These are phyloP conservation scores for Panthera uncia DNA, from an alignment of 2,113 vertebrate genomes.

Conservation along the genomic window DNA sequence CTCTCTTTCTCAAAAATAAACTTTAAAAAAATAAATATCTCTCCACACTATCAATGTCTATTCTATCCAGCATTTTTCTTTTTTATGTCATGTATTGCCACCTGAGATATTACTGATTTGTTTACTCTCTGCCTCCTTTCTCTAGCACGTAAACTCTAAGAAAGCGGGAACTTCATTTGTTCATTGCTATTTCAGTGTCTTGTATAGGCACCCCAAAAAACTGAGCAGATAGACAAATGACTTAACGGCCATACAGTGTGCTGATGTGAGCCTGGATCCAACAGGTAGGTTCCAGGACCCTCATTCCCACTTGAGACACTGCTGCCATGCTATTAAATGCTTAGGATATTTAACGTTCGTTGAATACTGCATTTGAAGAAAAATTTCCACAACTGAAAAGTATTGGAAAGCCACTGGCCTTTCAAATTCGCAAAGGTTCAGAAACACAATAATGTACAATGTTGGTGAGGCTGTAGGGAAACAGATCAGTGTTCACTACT, in stretches of 20 bases:
- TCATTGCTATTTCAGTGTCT: background rate
- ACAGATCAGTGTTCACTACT: background rate
- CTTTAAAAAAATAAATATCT: background rate
- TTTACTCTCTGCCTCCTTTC: background rate
- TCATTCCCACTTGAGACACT: background rate
- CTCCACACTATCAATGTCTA: background rate
- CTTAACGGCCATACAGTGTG: background rate
- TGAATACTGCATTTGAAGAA: conserved; percentile 19
- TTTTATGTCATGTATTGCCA: background rate
- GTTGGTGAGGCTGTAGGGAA: background rate
- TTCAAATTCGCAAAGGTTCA: background rate
- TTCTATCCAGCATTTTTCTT: background rate
- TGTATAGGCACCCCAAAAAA: background rate
- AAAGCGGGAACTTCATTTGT: background rate
- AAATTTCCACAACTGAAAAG: background rate
- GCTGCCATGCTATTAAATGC: background rate
- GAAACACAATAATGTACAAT: background rate
- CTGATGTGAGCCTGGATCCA: background rate
- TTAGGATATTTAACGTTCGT: background rate
- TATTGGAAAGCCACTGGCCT: background rate
- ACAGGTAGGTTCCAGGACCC: background rate
- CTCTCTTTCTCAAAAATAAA: no score
- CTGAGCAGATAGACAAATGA: background rate
- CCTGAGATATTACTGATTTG: background rate
- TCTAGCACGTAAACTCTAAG: background rate